These are phyloP conservation scores for Ochropacha duplaris DNA, from an alignment of 2,888 invertebrate genomes.

Conservation along the genomic window DNA sequence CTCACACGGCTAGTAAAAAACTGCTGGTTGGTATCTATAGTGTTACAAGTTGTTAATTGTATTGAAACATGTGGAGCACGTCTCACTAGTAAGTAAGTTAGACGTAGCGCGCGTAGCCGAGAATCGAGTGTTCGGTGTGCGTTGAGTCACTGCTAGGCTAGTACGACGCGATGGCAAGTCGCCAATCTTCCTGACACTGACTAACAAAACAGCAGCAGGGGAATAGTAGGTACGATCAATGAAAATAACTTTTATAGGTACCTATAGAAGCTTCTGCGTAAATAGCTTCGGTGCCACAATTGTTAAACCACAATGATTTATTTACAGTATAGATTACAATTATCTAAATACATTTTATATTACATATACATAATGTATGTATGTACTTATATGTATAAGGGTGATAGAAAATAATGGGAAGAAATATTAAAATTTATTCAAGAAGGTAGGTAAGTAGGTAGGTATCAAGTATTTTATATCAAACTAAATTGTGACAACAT, in stretches of 20 bases:
- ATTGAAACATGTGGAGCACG: conserved; percentile 61
- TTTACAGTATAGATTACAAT: not conserved
- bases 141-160: conserved; percentile 56
- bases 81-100: conserved; percentile 37
- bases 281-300: not conserved
- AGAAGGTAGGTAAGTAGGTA: too few relatives aligned
- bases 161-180: conserved; percentile 61
- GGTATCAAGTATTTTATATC: too few relatives aligned
- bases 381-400: too few relatives aligned
- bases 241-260: conserved; percentile 37
- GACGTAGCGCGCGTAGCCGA: conserved; percentile 36
- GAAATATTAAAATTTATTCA: too few relatives aligned
- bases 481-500: too few relatives aligned
- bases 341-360: too few relatives aligned
- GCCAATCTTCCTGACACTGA: conserved; percentile 59
- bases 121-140: conserved; percentile 38
- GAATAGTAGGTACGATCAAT: conserved; percentile 35
- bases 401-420: too few relatives aligned
- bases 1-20: conserved; percentile 72
- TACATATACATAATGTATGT: too few relatives aligned
- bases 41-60: conserved; percentile 60
- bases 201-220: conserved; percentile 21
- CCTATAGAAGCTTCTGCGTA: not conserved
- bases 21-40: conserved; percentile 39
- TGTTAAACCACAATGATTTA: not conserved